A percentile compares a stretch with the other conserved stretches of the same genome.
Evolutionary conservation across 2,113 vertebrate genomes (phyloP).

Genomic region (Poeciliopsis turrubarensis): DNA sequence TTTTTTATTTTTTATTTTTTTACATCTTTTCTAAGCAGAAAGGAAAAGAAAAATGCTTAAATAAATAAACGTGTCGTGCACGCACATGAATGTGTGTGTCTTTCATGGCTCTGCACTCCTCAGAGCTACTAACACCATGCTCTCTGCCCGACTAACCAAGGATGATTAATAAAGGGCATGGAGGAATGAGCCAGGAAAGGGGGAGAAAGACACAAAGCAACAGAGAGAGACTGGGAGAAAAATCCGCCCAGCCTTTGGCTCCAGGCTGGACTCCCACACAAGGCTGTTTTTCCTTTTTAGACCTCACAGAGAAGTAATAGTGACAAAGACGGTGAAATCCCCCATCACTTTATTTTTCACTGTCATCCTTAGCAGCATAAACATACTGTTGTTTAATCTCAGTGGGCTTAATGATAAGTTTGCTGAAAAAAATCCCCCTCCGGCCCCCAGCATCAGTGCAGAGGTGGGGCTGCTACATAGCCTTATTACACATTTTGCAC

Average conservation of each 20-base stretch:
- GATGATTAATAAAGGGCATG: conserved; percentile 75
- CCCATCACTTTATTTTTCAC: conserved; percentile 25
- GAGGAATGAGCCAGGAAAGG: conserved; percentile 36
- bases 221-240: conserved; percentile 2
- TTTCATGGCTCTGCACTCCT: conserved; percentile 43
- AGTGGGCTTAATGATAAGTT: not conserved
- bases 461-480: conserved; percentile 41
- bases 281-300: conserved; percentile 53
- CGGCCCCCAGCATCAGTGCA: conserved; percentile 15
- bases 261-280: conserved; percentile 56
- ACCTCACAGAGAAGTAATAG: conserved; percentile 53
- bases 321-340: conserved; percentile 36
- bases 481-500: conserved; percentile 37
- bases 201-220: conserved; percentile 20
- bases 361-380: conserved; percentile 17
- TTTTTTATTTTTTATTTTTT: conserved; percentile 10
- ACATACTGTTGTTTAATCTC: not conserved
- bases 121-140: conserved; percentile 63
- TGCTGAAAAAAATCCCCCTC: not conserved
- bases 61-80: conserved; percentile 23
- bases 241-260: conserved; percentile 55
- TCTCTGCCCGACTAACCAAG: conserved; percentile 75
- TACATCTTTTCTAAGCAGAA: conserved; percentile 21
- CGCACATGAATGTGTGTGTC: conserved; percentile 29
- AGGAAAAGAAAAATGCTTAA: conserved; percentile 17